Evolutionary conservation across 2,113 vertebrate species (phyloP), one percentile per base, ranked within the genome.

Genomic region (Nicator chloris): DNA sequence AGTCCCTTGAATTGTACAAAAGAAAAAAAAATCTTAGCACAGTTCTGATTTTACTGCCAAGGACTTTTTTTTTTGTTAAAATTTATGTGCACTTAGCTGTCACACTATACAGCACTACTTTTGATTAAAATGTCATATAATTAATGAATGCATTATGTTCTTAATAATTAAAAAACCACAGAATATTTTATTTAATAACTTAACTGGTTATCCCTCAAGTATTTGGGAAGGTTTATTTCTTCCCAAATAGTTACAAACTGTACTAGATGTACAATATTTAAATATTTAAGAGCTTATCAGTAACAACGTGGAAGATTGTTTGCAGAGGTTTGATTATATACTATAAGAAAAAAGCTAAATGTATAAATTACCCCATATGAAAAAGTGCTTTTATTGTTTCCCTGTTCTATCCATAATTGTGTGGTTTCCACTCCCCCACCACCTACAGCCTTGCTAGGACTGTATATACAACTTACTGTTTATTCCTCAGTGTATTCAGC

Each of bases 371-470:
- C 7, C 8, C 33, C n/a, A 2, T 68, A 22, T 31, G 39, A 88
- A 42, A 1, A 56, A 76, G 2, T 37, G 4, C 3, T 26, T 70
- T 39, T 30, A 13, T 28, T 0, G 1, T 65, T 89, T 83, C 30
- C 30, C 19, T 88, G 19, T 64, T 80, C 27, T 76, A 47, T 77
- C 9, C 13, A n/a, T 33, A 69, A 23, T 42, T 88, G 56, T 70
- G 7, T 37, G 7, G 5, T 56, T 72, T 91, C 23, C 89, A 56
- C 9, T 69, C 7, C 16, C 12, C 2, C 24, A 42, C 31, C 33
- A 80, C 4, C 11, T 54, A 45, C 22, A 82, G 13, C 4, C 31
- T 73, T 53, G 11, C 11, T 63, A 7, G 22, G 45, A 78, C 5
- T 60, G 4, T 47, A 50, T 33, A 23, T 47, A 42, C 23, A 80